Conservation (phyloP, 2,113 vertebrate genomes). For the Cryptomyrus ogoouensis region DNA sequence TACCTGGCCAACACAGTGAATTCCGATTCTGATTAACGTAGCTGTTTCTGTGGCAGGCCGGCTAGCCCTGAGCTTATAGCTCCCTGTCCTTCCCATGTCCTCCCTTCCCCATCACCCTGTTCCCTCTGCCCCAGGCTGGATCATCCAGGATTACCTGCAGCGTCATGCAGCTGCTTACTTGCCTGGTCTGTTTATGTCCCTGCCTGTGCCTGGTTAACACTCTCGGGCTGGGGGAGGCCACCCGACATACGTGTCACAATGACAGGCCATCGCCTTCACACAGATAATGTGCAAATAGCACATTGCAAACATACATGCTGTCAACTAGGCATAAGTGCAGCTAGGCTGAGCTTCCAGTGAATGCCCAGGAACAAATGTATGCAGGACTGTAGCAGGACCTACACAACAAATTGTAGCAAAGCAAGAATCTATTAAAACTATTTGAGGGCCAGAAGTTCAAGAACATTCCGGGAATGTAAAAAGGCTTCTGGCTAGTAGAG, state of each 20-base stretch:
- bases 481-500: not conserved
- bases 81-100: slow-evolving; percentile 26
- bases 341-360: not conserved
- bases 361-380: not conserved
- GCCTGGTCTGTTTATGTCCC: slow-evolving; percentile 35
- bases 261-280: not conserved
- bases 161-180: slow-evolving; percentile 55
- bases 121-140: slow-evolving; percentile 43
- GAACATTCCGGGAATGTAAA: not conserved
- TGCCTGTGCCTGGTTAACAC: not conserved
- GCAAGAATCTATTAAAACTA: not conserved
- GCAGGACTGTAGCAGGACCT: not conserved
- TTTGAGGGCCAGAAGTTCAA: not conserved
- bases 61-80: not conserved
- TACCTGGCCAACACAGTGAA: not conserved
- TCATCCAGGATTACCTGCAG: slow-evolving; percentile 58
- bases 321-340: not conserved
- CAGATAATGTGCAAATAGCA: not conserved
- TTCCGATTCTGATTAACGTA: not conserved
- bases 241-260: not conserved
- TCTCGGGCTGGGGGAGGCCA: not conserved
- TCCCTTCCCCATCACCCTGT: slow-evolving; percentile 19
- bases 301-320: not conserved
- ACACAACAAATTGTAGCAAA: not conserved
- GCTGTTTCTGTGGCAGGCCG: not conserved